Evolutionary conservation across 2,797 vertebrate genomes (phyloP), one percentile per base, ranked within the genome.

Genomic region (Danio choprae): DNA sequence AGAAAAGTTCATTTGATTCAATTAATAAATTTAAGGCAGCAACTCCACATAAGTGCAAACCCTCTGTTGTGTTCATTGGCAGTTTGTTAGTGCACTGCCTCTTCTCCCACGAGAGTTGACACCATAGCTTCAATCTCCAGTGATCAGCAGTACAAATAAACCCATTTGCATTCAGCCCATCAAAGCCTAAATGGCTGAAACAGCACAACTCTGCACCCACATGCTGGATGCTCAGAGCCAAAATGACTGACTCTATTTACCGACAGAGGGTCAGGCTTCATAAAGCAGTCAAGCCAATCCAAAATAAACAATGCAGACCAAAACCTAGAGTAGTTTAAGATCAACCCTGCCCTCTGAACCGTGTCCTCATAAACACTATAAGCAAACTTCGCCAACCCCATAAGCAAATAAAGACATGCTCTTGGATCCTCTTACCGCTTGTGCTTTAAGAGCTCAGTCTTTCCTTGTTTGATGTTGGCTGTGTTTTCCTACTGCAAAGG

Each of bases 391-490:
- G 80, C 56, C 73, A 67, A 44, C 70, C 53, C 81, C 81, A 74
- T 70, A 77, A 12, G 77, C 79, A 85, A 84, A 84, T 76, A 84
- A 84, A 74, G 79, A 80, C 79, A 46, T 22, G 44, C 59, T 64
- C 58, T 79, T 38, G 65, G 59, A 65, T 74, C 71, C 59, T 81
- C 48, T 56, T 81, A 67, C 46, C 51, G 16, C 41, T 69, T 18
- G 74, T 48, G 44, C 51, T 38, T 55, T 46, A 62, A 22, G 11
- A 60, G 46, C 53, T 67, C 62, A 67, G 29, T 77, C 62, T 60
- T 75, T 71, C 53, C 53, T 56, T 58, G 22, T 72, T 58, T 64
- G 62, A 63, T 50, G 65, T 63, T 43, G 0, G 15, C 6, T 46
- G 20, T 64, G 51, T 65, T 46, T 71, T 46, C 29, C 40, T 53